Evolutionary conservation across 2,113 vertebrate species (phyloP).

Genomic region (Upupa epops): DNA sequence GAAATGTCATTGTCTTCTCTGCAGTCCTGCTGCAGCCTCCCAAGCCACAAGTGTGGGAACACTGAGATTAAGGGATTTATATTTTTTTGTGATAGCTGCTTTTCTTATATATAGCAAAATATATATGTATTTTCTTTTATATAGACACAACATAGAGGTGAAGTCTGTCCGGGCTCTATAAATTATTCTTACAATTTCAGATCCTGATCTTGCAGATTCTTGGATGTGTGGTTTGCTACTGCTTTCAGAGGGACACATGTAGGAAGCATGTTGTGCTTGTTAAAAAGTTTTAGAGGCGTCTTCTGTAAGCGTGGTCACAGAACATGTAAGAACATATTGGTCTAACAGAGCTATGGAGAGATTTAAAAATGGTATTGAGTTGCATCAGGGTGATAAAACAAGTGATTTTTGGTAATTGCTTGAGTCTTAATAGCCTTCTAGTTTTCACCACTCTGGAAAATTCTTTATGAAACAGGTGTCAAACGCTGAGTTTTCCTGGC

Average conservation of each 20-base stretch:
- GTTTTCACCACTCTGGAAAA: conserved; percentile 10
- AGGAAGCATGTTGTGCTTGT: background rate
- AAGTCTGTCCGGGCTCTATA: background rate
- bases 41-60: background rate
- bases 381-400: background rate
- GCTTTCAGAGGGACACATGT: background rate
- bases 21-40: background rate
- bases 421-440: background rate
- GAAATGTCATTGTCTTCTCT: background rate
- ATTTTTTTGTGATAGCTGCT: background rate
- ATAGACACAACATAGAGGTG: background rate
- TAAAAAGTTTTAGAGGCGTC: background rate
- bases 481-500: conserved; percentile 8
- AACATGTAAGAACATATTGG: rapidly evolving
- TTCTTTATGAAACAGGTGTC: background rate
- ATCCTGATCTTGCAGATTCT: background rate
- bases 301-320: background rate
- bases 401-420: background rate
- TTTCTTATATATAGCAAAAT: background rate
- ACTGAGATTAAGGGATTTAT: background rate
- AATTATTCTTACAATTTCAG: background rate
- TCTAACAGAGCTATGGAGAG: background rate
- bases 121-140: no score
- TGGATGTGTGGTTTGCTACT: background rate
- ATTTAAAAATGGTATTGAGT: background rate